phyloP scores from a whole-genome alignment of 2,888 invertebrate species.

The Troides oblongomaculatus region DNA sequence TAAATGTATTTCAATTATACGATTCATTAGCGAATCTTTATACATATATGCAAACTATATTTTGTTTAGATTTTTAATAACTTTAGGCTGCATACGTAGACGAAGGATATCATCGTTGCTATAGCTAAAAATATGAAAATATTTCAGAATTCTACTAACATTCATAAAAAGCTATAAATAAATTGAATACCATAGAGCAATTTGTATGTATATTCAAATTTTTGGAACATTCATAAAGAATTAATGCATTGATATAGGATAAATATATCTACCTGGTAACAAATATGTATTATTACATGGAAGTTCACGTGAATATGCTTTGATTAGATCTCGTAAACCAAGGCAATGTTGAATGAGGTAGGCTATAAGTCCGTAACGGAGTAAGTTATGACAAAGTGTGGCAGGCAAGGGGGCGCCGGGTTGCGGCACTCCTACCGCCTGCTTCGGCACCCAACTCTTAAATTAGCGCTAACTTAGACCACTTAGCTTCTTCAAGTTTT shows the following conservation, averaged over 20 bases:
- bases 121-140: no score
- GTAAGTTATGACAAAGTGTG: constrained; percentile 72
- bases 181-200: no score
- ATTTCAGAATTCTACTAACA: no score
- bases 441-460: constrained; percentile 67
- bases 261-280: background rate
- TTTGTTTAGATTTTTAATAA: no score
- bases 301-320: constrained; percentile 40
- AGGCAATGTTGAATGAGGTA: constrained; percentile 50
- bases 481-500: constrained; percentile 76
- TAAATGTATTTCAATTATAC: background rate
- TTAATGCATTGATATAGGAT: background rate
- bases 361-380: constrained; percentile 43
- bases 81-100: no score
- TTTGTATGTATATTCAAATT: no score
- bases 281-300: background rate
- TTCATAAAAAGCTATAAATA: no score
- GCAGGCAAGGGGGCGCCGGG: constrained; percentile 50
- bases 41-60: no score
- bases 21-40: background rate
- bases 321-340: constrained; percentile 59
- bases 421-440: constrained; percentile 42
- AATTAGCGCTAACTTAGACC: constrained; percentile 76
- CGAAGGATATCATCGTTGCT: no score
- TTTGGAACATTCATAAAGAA: no score